These are phyloP conservation scores for Malthinus flaveolus DNA, from an alignment of 2,888 invertebrate genomes.

Conservation along the genomic window DNA sequence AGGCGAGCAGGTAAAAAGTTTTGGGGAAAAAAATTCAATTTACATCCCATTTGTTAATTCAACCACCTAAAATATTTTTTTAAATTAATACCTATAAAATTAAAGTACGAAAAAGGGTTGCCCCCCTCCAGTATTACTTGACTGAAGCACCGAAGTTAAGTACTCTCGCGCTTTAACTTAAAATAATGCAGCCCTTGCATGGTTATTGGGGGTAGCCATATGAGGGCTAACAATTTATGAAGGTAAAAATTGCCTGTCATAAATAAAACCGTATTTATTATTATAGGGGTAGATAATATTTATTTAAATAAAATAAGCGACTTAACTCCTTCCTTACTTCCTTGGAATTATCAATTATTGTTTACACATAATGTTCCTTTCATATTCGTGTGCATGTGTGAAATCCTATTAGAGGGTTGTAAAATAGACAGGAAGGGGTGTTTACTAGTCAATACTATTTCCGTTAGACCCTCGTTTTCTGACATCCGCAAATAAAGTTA, in stretches of 20 bases:
- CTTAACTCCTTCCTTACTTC: slow-evolving; percentile 1
- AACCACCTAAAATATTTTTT: too few species aligned
- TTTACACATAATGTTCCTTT: slow-evolving; percentile 8
- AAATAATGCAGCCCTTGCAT: too few species aligned
- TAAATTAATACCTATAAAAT: too few species aligned
- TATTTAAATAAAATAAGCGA: neutral
- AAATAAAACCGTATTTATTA: too few species aligned
- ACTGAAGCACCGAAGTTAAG: neutral
- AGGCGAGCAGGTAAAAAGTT: slow-evolving; percentile 8
- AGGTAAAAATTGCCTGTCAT: too few species aligned
- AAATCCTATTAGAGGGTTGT: slow-evolving; percentile 13
- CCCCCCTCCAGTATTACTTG: too few species aligned
- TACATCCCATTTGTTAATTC: neutral
- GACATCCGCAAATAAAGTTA: slow-evolving; percentile 39
- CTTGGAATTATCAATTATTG: neutral
- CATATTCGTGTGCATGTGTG: slow-evolving; percentile 13
- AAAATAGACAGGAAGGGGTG: slow-evolving; percentile 46
- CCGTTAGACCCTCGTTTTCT: slow-evolving; percentile 36
- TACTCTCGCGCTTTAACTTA: neutral
- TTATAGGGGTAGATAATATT: too few species aligned
- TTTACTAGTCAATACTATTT: slow-evolving; percentile 42
- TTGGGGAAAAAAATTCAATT: neutral
- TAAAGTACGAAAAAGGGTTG: too few species aligned
- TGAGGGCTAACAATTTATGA: too few species aligned
- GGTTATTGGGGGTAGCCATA: too few species aligned